Evolutionary conservation across 2,888 invertebrate species (phyloP).

Genomic region (Ornithoptera alexandrae): DNA sequence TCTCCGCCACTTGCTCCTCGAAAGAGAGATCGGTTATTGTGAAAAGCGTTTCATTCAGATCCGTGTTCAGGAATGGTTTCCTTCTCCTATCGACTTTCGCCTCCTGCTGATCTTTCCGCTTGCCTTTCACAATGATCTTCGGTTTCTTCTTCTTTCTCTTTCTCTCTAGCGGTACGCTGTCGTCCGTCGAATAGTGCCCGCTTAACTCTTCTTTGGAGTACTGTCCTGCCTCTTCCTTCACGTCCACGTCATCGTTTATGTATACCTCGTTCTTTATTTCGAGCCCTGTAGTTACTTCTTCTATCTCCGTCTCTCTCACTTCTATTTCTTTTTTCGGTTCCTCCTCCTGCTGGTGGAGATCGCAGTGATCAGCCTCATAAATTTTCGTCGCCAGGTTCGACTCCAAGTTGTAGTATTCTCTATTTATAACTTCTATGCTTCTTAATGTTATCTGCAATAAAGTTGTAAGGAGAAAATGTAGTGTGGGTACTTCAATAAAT

Average conservation of each 20-base stretch:
- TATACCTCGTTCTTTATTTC: slow-evolving; percentile 36
- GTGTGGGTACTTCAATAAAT: no score
- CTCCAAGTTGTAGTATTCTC: slow-evolving; percentile 43
- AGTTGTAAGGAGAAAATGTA: no score
- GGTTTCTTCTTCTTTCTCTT: slow-evolving; percentile 40
- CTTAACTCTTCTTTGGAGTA: no score
- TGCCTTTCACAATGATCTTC: slow-evolving; percentile 34
- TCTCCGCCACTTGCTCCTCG: slow-evolving; percentile 67
- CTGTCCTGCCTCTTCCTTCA: slow-evolving; percentile 32
- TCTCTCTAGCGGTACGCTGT: slow-evolving; percentile 50
- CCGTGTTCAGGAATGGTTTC: slow-evolving; percentile 64
- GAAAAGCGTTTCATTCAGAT: slow-evolving; percentile 63
- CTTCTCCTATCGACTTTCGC: slow-evolving; percentile 61
- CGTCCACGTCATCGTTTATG: slow-evolving; percentile 26
- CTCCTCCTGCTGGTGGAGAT: slow-evolving; percentile 38
- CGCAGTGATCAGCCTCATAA: slow-evolving; percentile 41
- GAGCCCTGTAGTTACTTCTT: slow-evolving; percentile 26
- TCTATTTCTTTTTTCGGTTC: slow-evolving; percentile 23
- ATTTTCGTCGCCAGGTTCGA: slow-evolving; percentile 40
- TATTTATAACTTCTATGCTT: slow-evolving; percentile 49
- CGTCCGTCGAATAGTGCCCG: slow-evolving; percentile 49
- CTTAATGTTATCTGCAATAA: slow-evolving; percentile 52
- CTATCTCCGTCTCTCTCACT: background rate
- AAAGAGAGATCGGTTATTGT: slow-evolving; percentile 56
- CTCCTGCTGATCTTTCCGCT: slow-evolving; percentile 34